Evolutionary conservation across 2,888 invertebrate genomes (phyloP).

Genomic region (Drosophila suboccidentalis): DNA sequence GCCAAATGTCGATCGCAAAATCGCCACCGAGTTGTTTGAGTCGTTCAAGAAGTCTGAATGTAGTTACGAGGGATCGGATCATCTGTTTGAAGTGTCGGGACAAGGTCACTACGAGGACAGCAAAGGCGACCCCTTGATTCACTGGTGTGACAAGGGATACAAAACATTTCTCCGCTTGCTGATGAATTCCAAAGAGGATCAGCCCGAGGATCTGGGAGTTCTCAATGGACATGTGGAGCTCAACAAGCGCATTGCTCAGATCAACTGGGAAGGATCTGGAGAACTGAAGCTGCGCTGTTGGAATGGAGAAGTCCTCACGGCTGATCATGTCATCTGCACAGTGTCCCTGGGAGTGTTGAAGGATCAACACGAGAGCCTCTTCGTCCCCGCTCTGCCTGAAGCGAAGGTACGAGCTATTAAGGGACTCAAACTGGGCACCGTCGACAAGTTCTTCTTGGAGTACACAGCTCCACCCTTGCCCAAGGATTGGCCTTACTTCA

Average conservation of each 20-base stretch:
- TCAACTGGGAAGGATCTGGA: conserved; percentile 55
- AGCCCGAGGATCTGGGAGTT: conserved; percentile 63
- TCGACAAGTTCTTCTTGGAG: conserved; percentile 88
- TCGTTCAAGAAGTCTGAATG: conserved; percentile 87
- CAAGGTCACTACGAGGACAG: conserved; percentile 88
- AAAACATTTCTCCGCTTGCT: conserved; percentile 89
- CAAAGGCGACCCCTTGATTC: conserved; percentile 89
- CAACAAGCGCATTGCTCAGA: conserved; percentile 65
- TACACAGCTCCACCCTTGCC: conserved; percentile 87
- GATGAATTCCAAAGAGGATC: conserved; percentile 81
- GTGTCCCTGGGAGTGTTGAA: conserved; percentile 88
- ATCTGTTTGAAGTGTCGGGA: conserved; percentile 89
- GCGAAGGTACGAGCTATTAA: conserved; percentile 86
- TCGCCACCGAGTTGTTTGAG: conserved; percentile 87
- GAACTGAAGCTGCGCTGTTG: conserved; percentile 62
- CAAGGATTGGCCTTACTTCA: conserved; percentile 85
- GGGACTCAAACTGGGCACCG: conserved; percentile 87
- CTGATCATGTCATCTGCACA: conserved; percentile 88
- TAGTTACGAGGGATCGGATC: conserved; percentile 87
- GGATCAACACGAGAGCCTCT: conserved; percentile 83
- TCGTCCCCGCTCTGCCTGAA: conserved; percentile 86
- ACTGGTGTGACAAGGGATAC: conserved; percentile 92
- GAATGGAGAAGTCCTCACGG: conserved; percentile 84
- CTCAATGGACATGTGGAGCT: conserved; percentile 79
- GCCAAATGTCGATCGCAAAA: conserved; percentile 75